Conservation (phyloP, 2,888 invertebrate genomes). For the Xestoiulus laeticollis region DNA sequence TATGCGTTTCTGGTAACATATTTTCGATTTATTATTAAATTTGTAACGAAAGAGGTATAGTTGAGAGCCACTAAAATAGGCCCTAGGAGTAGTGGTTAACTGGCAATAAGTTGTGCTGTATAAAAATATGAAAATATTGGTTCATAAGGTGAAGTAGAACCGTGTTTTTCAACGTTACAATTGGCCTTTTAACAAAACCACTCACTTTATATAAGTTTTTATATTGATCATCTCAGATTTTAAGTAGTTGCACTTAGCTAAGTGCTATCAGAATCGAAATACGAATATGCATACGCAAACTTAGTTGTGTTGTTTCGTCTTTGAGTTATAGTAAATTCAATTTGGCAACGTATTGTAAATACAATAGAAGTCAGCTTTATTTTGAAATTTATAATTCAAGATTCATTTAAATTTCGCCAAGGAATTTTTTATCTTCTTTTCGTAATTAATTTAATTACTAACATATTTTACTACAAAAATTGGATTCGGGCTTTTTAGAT, state of each 20-base stretch:
- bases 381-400: too few relatives aligned
- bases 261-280: neutral
- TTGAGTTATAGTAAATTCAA: too few relatives aligned
- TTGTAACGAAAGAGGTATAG: neutral
- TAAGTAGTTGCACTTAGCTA: slow-evolving; percentile 28
- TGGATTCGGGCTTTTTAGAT: too few relatives aligned
- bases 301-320: neutral
- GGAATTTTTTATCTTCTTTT: too few relatives aligned
- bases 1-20: neutral
- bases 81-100: neutral
- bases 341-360: too few relatives aligned
- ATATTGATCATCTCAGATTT: neutral
- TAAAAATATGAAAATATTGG: neutral
- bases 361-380: too few relatives aligned
- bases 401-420: too few relatives aligned
- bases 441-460: too few relatives aligned
- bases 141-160: neutral
- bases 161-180: neutral
- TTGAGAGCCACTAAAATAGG: neutral
- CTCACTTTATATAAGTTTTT: neutral
- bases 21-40: neutral
- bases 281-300: neutral
- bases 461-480: too few relatives aligned
- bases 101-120: neutral
- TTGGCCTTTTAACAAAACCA: neutral